Evolutionary conservation across 2,888 invertebrate species (phyloP).

Genomic region (Pegoplata infirma): DNA sequence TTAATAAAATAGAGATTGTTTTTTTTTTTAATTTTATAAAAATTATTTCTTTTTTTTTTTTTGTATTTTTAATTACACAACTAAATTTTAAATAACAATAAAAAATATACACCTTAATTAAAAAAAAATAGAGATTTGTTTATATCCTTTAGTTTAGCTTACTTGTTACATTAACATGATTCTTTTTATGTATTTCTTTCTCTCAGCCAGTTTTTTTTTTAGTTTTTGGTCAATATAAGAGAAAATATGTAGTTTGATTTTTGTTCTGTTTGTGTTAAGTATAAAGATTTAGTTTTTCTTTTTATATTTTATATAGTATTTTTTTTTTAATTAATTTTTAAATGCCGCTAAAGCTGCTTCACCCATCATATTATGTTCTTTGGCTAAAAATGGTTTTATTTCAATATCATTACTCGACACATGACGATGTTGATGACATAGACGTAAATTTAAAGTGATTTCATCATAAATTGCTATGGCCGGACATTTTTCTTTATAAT

Average conservation of each 20-base stretch:
- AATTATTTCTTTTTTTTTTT: too few relatives aligned
- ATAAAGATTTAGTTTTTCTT: not conserved
- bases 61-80: too few relatives aligned
- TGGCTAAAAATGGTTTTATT: slow-evolving; percentile 71
- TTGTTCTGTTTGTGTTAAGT: not conserved
- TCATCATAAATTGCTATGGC: slow-evolving; percentile 78
- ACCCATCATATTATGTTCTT: slow-evolving; percentile 60
- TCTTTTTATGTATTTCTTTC: not conserved
- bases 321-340: slow-evolving; percentile 45
- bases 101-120: slow-evolving; percentile 7
- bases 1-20: too few relatives aligned
- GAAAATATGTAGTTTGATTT: too few relatives aligned
- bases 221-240: not conserved
- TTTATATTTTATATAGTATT: not conserved
- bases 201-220: not conserved
- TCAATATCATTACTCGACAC: slow-evolving; percentile 75
- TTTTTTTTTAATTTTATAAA: too few relatives aligned
- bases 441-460: slow-evolving; percentile 72
- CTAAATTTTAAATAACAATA: slow-evolving; percentile 24
- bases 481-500: slow-evolving; percentile 78
- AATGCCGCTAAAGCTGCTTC: slow-evolving; percentile 57
- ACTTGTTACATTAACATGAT: slow-evolving; percentile 32
- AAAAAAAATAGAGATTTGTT: not conserved
- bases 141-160: slow-evolving; percentile 19
- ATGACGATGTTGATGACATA: slow-evolving; percentile 77